These are phyloP conservation scores for Chelonia mydas DNA, from an alignment of 2,797 vertebrate genomes.

Conservation along the genomic window DNA sequence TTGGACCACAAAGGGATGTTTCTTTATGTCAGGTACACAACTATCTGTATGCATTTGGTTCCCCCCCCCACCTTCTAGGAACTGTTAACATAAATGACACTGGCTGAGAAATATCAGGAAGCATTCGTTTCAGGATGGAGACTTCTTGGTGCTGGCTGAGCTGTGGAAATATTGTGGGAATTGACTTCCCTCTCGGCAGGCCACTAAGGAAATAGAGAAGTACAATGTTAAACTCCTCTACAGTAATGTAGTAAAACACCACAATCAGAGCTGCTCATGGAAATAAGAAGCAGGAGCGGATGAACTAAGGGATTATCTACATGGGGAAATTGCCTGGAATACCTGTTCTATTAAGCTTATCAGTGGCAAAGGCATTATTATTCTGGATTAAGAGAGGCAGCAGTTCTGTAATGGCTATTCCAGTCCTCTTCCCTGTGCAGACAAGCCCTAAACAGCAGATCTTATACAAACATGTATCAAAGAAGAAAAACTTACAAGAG, in stretches of 20 bases:
- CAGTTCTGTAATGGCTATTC: constrained; percentile 1
- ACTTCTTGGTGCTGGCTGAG: not conserved
- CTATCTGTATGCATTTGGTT: not conserved
- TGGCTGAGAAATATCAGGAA: not conserved
- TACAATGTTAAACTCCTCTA: not conserved
- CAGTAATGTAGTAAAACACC: not conserved
- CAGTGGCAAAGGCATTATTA: not conserved
- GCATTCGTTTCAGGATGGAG: not conserved
- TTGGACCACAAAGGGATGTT: not conserved
- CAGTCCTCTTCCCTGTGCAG: not conserved
- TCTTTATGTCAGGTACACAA: not conserved
- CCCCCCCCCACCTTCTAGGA: not conserved
- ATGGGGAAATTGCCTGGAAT: not conserved
- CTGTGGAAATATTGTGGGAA: not conserved
- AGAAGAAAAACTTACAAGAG: not conserved
- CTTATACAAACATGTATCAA: not conserved
- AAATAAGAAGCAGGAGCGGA: not conserved
- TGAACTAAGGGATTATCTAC: not conserved
- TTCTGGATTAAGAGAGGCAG: not conserved
- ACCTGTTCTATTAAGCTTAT: constrained; percentile 2
- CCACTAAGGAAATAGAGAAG: not conserved
- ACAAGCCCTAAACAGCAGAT: not conserved
- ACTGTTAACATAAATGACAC: not conserved
- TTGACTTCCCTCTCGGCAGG: not conserved
- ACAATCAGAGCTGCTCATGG: not conserved